These are phyloP conservation scores for Sympetrum striolatum DNA, from an alignment of 2,888 invertebrate species.

Conservation along the genomic window DNA sequence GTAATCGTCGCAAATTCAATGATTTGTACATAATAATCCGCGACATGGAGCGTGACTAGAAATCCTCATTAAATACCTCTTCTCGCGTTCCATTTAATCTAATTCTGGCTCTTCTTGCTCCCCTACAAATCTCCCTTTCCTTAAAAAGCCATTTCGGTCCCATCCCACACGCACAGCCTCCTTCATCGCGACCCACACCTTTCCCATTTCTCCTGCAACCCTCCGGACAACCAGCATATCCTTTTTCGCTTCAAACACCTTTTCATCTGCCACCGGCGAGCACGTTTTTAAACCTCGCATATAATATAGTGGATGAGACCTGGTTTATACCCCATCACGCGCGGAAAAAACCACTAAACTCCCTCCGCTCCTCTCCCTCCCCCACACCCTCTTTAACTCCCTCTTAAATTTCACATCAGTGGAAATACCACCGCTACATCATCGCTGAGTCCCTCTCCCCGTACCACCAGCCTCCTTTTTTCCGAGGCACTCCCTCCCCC, in stretches of 20 bases:
- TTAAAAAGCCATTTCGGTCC: neutral
- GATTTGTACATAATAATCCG: neutral
- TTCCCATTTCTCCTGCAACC: neutral
- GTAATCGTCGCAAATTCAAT: no score
- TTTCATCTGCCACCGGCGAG: slow-evolving; percentile 40
- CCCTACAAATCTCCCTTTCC: slow-evolving; percentile 7
- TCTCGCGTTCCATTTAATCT: slow-evolving; percentile 28
- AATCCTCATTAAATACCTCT: slow-evolving; percentile 15
- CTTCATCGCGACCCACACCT: neutral
- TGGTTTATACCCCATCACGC: slow-evolving; percentile 36
- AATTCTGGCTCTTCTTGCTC: slow-evolving; percentile 18
- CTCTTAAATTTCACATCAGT: slow-evolving; percentile 44
- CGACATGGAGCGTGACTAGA: neutral
- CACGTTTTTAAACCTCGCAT: slow-evolving; percentile 44
- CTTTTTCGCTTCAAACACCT: slow-evolving; percentile 24
- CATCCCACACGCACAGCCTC: neutral
- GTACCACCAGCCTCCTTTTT: neutral
- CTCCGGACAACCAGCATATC: slow-evolving; percentile 7
- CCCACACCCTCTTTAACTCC: slow-evolving; percentile 25
- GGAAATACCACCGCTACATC: slow-evolving; percentile 35
- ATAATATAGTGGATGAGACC: slow-evolving; percentile 43
- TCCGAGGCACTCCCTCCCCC: neutral
- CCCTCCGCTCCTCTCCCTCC: neutral
- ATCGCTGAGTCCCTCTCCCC: neutral
- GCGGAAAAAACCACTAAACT: slow-evolving; percentile 36